These are phyloP conservation scores for Enteromius trimaculatus DNA, from an alignment of 2,797 vertebrate species.

Conservation along the genomic window DNA sequence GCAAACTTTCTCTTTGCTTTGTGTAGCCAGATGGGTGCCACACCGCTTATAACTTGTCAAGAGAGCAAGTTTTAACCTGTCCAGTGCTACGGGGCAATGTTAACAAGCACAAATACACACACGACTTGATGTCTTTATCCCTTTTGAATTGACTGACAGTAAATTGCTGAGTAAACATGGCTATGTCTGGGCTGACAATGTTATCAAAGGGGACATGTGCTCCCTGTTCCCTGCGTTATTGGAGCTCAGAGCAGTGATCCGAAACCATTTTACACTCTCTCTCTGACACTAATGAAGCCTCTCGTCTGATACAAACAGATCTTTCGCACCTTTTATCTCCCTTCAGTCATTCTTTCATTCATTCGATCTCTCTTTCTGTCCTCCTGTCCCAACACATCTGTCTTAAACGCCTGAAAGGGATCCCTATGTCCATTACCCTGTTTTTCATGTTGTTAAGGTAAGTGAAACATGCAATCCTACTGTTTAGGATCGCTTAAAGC, in stretches of 20 bases:
- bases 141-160: conserved; percentile 53
- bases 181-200: conserved; percentile 43
- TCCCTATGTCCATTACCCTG: neutral
- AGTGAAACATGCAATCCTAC: conserved; percentile 13
- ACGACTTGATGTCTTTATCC: conserved; percentile 50
- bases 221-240: conserved; percentile 26
- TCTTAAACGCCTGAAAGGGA: conserved; percentile 28
- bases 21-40: conserved; percentile 47
- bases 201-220: conserved; percentile 47
- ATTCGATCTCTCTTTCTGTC: neutral
- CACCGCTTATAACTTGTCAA: conserved; percentile 41
- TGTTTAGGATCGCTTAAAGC: conserved; percentile 21
- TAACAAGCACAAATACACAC: conserved; percentile 48
- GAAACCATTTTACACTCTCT: conserved; percentile 45
- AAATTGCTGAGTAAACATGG: conserved; percentile 57
- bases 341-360: conserved; percentile 44
- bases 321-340: conserved; percentile 36
- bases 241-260: conserved; percentile 35
- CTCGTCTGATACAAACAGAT: conserved; percentile 40
- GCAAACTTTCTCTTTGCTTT: conserved; percentile 40
- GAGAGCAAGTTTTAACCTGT: conserved; percentile 55
- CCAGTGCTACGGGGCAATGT: conserved; percentile 36
- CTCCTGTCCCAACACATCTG: conserved; percentile 22
- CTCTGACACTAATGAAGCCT: conserved; percentile 35
- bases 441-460: neutral